Percentiles rank a stretch among this genome's conserved stretches.
These are phyloP conservation scores for Melanotaenia pygmaea DNA, from an alignment of 2,797 vertebrate species.

Conservation along the genomic window DNA sequence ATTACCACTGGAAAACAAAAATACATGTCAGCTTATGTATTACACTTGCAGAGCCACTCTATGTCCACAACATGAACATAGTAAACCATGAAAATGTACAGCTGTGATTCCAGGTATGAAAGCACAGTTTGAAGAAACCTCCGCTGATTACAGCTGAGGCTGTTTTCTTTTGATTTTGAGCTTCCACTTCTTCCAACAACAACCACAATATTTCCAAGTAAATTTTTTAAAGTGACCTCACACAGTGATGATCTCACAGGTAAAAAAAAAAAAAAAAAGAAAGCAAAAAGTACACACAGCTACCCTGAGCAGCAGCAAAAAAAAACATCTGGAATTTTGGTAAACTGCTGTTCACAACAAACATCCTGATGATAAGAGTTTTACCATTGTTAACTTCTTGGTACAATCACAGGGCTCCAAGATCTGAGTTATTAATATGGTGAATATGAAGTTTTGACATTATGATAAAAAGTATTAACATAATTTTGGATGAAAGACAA, in stretches of 20 bases:
- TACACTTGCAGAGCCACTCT: no score
- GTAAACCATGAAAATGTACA: no score
- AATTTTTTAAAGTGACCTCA: background rate
- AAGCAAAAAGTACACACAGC: no score
- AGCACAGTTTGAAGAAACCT: background rate
- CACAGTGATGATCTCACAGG: no score
- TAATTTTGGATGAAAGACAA: background rate
- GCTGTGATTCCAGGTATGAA: background rate
- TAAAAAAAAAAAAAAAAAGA: no score
- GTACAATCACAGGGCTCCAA: background rate
- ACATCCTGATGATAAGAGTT: no score
- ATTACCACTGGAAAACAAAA: conserved; percentile 87
- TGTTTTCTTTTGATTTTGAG: background rate
- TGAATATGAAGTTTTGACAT: background rate
- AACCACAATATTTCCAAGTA: background rate
- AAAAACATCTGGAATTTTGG: no score
- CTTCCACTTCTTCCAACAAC: no score
- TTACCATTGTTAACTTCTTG: no score
- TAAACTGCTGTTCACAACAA: no score
- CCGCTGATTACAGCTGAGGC: background rate
- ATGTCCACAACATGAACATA: background rate
- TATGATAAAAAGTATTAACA: background rate
- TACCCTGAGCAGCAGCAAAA: no score
- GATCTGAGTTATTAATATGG: background rate
- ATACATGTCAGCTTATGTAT: background rate